phyloP scores from a whole-genome alignment of 2,888 invertebrate species.

The Chrysolina oricalcia region DNA sequence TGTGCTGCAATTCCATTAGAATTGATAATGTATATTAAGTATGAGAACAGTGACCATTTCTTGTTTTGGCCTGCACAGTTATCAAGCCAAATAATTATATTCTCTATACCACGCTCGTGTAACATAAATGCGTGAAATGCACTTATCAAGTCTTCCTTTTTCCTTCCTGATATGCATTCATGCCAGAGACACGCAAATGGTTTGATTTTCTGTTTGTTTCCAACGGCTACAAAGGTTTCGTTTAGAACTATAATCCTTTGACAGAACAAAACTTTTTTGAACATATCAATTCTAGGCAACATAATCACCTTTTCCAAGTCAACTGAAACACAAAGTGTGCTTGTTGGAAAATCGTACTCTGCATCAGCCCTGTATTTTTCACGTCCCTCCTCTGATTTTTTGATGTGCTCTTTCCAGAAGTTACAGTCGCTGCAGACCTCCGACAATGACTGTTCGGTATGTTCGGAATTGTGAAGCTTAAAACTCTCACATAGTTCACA shows the following conservation, averaged over 20 bases:
- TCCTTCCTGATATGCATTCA: slow-evolving; percentile 53
- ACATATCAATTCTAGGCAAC: slow-evolving; percentile 39
- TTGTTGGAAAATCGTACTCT: no score
- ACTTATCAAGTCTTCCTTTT: slow-evolving; percentile 57
- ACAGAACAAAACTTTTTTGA: slow-evolving; percentile 41
- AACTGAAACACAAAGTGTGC: no score
- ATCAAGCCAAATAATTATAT: slow-evolving; percentile 45
- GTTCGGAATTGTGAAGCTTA: slow-evolving; percentile 31
- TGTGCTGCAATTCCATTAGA: slow-evolving; percentile 34
- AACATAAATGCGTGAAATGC: slow-evolving; percentile 46
- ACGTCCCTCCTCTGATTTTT: slow-evolving; percentile 34
- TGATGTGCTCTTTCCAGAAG: slow-evolving; percentile 36
- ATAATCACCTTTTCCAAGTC: slow-evolving; percentile 40
- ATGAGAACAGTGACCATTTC: slow-evolving; percentile 44
- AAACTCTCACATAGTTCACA: slow-evolving; percentile 46
- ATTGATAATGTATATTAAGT: slow-evolving; percentile 44
- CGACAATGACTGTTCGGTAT: slow-evolving; percentile 24
- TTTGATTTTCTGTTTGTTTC: slow-evolving; percentile 22
- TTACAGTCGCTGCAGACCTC: slow-evolving; percentile 37
- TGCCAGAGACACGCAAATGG: slow-evolving; percentile 54
- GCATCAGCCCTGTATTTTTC: slow-evolving; percentile 36
- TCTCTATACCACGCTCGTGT: slow-evolving; percentile 36
- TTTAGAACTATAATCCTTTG: slow-evolving; percentile 40
- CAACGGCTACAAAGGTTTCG: slow-evolving; percentile 44
- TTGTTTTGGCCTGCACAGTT: slow-evolving; percentile 50